A percentile compares a stretch with the other conserved stretches of the same genome.
phyloP scores from a whole-genome alignment of 1,140 invertebrate species.

The Drosophila saltans region DNA sequence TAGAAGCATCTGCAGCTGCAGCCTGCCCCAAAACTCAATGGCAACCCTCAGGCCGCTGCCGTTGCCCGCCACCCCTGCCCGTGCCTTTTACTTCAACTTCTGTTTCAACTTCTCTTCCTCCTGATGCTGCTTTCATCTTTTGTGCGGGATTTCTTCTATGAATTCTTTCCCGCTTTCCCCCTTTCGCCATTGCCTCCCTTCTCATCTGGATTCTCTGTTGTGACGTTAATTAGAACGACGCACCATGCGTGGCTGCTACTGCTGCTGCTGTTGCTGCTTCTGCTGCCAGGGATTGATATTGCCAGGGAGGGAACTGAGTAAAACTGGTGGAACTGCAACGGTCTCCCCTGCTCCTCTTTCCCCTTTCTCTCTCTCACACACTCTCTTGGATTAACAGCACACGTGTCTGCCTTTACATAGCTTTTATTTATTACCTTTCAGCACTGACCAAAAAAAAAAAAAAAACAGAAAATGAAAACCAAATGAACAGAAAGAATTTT shows the following conservation, averaged over 20 bases:
- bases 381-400: constrained; percentile 71
- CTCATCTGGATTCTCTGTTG: constrained; percentile 3
- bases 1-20: constrained; percentile 15
- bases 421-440: constrained; percentile 80
- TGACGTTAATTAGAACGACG: constrained; percentile 24
- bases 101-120: neutral
- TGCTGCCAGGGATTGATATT: constrained; percentile 4
- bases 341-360: neutral
- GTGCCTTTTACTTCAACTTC: neutral
- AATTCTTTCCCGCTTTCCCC: neutral
- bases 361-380: neutral
- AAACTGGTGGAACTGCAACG: neutral
- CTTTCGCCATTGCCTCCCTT: neutral
- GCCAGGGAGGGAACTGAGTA: constrained; percentile 20
- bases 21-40: constrained; percentile 16
- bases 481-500: constrained; percentile 43
- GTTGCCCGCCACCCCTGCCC: neutral
- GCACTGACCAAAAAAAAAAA: constrained; percentile 42
- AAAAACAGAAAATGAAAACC: neutral
- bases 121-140: constrained; percentile 14
- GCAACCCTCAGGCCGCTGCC: constrained; percentile 1
- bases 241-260: constrained; percentile 13
- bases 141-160: constrained; percentile 19
- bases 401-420: constrained; percentile 71
- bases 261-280: neutral